Conservation (phyloP, 2,888 invertebrate genomes). For the Conomelus anceps region DNA sequence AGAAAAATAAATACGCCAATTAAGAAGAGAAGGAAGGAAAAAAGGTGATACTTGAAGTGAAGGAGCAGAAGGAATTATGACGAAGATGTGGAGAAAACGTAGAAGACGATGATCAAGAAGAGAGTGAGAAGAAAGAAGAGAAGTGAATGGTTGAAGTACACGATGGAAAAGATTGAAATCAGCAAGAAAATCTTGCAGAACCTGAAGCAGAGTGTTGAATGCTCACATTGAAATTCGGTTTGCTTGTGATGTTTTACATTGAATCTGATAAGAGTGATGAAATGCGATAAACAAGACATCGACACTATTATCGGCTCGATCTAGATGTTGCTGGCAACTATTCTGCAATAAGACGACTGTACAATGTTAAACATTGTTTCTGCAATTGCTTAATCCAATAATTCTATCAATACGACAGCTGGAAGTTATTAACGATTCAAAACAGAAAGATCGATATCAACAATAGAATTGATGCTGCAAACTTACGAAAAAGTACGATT, state of each 20-base stretch:
- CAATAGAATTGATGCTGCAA: too few species aligned
- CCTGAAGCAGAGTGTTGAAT: too few species aligned
- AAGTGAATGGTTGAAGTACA: too few species aligned
- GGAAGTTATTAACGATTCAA: not conserved
- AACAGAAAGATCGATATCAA: not conserved
- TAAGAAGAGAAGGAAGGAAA: not conserved
- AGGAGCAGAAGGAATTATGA: not conserved
- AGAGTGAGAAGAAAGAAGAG: not conserved
- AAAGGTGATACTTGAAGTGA: not conserved
- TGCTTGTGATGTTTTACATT: not conserved
- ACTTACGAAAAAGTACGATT: not conserved
- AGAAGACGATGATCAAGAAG: not conserved
- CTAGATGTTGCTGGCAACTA: not conserved
- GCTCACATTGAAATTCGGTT: not conserved
- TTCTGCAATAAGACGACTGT: not conserved
- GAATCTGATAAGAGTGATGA: not conserved
- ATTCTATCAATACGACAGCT: not conserved
- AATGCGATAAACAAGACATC: not conserved
- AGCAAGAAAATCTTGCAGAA: not conserved
- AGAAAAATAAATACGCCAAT: too few species aligned
- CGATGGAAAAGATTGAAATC: not conserved
- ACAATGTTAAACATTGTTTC: not conserved
- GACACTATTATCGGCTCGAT: not conserved
- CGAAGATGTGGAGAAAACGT: not conserved
- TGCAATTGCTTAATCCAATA: not conserved